Evolutionary conservation across 2,113 vertebrate genomes (phyloP).

Genomic region (Fukomys damarensis): DNA sequence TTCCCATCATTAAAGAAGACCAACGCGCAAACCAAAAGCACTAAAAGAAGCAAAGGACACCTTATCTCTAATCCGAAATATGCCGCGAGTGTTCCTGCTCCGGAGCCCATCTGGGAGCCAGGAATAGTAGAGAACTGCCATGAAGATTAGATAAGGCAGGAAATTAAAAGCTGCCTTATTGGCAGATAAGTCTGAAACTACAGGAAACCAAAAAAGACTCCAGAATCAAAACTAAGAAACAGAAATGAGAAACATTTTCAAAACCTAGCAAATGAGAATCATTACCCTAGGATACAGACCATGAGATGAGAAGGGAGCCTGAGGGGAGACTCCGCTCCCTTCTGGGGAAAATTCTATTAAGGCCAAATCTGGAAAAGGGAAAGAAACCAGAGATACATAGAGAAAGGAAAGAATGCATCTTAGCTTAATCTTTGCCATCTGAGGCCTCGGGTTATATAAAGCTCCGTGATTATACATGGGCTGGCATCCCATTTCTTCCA

Average conservation of each 20-base stretch:
- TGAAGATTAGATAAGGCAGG: constrained; percentile 83
- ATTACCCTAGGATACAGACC: neutral
- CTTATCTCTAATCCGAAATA: constrained; percentile 76
- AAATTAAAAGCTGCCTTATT: constrained; percentile 61
- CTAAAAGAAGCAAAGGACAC: constrained; percentile 56
- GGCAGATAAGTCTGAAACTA: constrained; percentile 57
- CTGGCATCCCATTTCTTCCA: neutral
- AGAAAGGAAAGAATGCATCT: constrained; percentile 8
- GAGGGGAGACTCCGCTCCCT: neutral
- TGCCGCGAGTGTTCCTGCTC: constrained; percentile 33
- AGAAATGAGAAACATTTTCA: constrained; percentile 16
- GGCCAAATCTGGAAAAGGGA: neutral
- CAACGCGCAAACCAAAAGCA: neutral
- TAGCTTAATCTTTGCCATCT: constrained; percentile 42
- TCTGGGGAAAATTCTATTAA: constrained; percentile 14
- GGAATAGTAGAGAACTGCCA: constrained; percentile 50
- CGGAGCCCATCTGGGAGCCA: constrained; percentile 70
- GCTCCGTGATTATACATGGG: neutral
- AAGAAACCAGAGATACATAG: neutral
- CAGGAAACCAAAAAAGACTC: constrained; percentile 5
- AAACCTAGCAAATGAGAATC: neutral
- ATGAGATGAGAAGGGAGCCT: neutral
- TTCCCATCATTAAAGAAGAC: neutral
- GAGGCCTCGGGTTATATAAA: neutral
- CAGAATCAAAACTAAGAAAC: neutral